Percentiles rank a stretch among this genome's conserved stretches.
These are phyloP conservation scores for Lycophotia porphyrea DNA, from an alignment of 2,888 invertebrate genomes.

Conservation along the genomic window DNA sequence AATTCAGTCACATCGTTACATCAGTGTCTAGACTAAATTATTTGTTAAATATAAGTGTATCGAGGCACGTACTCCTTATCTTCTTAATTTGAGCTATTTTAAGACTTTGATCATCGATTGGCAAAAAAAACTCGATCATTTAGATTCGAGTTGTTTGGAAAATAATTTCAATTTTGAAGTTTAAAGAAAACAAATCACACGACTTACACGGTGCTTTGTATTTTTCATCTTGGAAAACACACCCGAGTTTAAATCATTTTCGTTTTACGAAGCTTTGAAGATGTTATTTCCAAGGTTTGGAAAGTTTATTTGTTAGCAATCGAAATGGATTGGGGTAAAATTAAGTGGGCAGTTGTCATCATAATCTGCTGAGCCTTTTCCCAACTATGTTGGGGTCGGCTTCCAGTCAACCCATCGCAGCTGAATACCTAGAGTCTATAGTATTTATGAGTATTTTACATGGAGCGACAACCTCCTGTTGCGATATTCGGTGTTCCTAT, in stretches of 20 bases:
- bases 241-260: not conserved
- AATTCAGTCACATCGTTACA: slow-evolving; percentile 19
- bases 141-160: not conserved
- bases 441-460: no score
- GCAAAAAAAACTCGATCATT: not conserved
- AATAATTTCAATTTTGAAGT: no score
- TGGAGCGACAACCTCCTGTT: no score
- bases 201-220: not conserved
- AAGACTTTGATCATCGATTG: not conserved
- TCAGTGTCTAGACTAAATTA: slow-evolving; percentile 28
- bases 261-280: not conserved
- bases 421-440: no score
- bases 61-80: slow-evolving; percentile 36
- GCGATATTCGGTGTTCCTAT: not conserved
- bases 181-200: no score
- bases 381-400: no score
- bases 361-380: no score
- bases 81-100: slow-evolving; percentile 7
- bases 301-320: not conserved
- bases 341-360: not conserved
- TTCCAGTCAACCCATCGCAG: no score
- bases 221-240: not conserved
- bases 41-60: slow-evolving; percentile 17
- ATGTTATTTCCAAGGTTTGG: not conserved
- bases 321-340: not conserved